These are phyloP conservation scores for Teinopalpus imperialis DNA, from an alignment of 2,888 invertebrate species.

Conservation along the genomic window DNA sequence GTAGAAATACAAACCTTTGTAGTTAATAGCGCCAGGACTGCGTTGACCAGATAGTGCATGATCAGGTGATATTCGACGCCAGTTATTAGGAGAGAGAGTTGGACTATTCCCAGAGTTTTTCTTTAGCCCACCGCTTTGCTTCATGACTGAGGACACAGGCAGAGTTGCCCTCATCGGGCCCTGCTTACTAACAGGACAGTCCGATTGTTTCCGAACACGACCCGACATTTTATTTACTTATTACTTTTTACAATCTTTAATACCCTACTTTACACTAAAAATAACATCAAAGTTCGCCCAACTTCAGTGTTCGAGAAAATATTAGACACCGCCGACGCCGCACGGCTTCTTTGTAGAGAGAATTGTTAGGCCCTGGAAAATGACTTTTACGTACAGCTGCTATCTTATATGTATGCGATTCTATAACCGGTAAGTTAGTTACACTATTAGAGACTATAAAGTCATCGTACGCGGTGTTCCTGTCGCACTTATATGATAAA, in stretches of 20 bases:
- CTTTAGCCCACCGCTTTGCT: conserved; percentile 83
- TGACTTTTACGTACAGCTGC: conserved; percentile 38
- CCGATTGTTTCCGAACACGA: conserved; percentile 85
- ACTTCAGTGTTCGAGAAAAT: conserved; percentile 52
- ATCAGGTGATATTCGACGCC: conserved; percentile 87
- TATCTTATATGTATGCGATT: conserved; percentile 40
- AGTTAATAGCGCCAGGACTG: conserved; percentile 87
- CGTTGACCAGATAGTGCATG: conserved; percentile 86
- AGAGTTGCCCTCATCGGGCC: conserved; percentile 90
- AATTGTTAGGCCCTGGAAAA: conserved; percentile 52
- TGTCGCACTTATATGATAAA: conserved; percentile 60
- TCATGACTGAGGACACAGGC: conserved; percentile 87
- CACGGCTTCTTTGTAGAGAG: conserved; percentile 68
- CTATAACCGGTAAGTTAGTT: conserved; percentile 40
- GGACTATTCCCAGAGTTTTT: conserved; percentile 84
- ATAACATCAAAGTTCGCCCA: conserved; percentile 40
- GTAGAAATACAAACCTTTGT: conserved; percentile 81
- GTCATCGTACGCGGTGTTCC: conserved; percentile 52
- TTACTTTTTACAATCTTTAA: conserved; percentile 37
- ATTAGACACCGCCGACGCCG: conserved; percentile 65
- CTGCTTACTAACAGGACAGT: conserved; percentile 81
- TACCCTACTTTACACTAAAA: conserved; percentile 43
- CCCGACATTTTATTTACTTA: conserved; percentile 75
- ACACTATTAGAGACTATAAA: conserved; percentile 49
- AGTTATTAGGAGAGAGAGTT: conserved; percentile 85